phyloP scores from a whole-genome alignment of 1,140 invertebrate genomes.

The Thrips palmi region DNA sequence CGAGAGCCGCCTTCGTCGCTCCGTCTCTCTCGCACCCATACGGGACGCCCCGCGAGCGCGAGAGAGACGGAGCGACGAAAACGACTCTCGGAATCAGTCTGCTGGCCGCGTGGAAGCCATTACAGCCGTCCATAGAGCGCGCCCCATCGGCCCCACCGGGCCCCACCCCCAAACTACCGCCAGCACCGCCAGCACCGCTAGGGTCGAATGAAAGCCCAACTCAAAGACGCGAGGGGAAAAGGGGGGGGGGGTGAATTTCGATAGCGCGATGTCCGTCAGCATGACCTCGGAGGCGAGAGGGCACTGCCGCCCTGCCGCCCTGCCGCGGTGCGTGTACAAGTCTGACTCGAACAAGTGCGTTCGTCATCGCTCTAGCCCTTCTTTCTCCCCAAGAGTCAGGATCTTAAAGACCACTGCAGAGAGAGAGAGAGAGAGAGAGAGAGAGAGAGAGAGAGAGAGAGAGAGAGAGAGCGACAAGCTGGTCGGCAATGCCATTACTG shows the following conservation, averaged over 20 bases:
- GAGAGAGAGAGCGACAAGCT: slow-evolving; percentile 11
- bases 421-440: slow-evolving; percentile 9
- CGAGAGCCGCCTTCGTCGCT: too few species aligned
- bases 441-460: slow-evolving; percentile 8
- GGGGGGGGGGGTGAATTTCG: neutral
- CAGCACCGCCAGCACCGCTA: too few species aligned
- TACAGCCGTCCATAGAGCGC: too few species aligned
- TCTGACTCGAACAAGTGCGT: neutral
- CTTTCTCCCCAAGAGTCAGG: slow-evolving; percentile 19
- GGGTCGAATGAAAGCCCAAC: too few species aligned
- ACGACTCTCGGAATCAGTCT: too few species aligned
- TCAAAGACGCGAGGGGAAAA: neutral
- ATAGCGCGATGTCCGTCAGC: slow-evolving; percentile 10
- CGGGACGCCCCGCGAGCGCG: too few species aligned
- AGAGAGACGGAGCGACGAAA: too few species aligned
- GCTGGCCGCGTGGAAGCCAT: too few species aligned
- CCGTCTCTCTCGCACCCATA: too few species aligned
- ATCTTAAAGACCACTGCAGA: slow-evolving; percentile 9
- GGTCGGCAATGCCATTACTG: slow-evolving; percentile 1
- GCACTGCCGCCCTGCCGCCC: slow-evolving; percentile 5
- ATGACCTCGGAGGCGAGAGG: slow-evolving; percentile 1
- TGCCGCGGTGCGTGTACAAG: slow-evolving; percentile 3
- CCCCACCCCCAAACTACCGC: too few species aligned
- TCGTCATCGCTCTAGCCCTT: slow-evolving; percentile 12
- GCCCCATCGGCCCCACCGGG: too few species aligned